phyloP scores from a whole-genome alignment of 2,888 invertebrate species.

The Pelosia muscerda region DNA sequence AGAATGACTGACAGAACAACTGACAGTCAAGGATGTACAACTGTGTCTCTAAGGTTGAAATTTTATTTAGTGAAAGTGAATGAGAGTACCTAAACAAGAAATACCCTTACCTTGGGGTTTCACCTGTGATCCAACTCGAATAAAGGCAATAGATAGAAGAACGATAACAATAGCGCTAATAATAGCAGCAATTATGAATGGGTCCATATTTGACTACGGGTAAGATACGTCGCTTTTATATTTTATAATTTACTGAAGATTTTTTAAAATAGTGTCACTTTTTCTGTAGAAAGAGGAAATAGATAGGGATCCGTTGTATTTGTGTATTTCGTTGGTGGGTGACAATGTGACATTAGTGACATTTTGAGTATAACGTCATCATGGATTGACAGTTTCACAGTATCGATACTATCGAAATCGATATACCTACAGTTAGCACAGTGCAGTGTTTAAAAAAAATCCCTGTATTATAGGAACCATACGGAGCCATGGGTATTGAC shows the following conservation, averaged over 20 bases:
- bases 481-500: too few relatives aligned
- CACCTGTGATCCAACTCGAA: constrained; percentile 66
- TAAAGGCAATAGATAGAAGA: constrained; percentile 69
- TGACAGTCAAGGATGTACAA: too few relatives aligned
- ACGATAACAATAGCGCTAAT: constrained; percentile 76
- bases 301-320: neutral
- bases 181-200: constrained; percentile 78
- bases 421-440: too few relatives aligned
- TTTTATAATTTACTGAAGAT: neutral
- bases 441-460: too few relatives aligned
- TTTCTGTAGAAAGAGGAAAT: neutral
- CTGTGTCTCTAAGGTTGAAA: neutral
- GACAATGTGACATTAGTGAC: neutral
- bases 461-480: too few relatives aligned
- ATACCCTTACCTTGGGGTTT: constrained; percentile 67
- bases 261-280: neutral
- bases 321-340: neutral
- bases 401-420: too few relatives aligned
- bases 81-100: neutral
- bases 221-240: neutral
- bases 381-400: neutral
- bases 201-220: constrained; percentile 68
- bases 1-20: neutral
- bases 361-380: neutral
- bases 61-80: neutral